Evolutionary conservation across 2,113 vertebrate genomes (phyloP).

Genomic region (Burhinus oedicnemus): DNA sequence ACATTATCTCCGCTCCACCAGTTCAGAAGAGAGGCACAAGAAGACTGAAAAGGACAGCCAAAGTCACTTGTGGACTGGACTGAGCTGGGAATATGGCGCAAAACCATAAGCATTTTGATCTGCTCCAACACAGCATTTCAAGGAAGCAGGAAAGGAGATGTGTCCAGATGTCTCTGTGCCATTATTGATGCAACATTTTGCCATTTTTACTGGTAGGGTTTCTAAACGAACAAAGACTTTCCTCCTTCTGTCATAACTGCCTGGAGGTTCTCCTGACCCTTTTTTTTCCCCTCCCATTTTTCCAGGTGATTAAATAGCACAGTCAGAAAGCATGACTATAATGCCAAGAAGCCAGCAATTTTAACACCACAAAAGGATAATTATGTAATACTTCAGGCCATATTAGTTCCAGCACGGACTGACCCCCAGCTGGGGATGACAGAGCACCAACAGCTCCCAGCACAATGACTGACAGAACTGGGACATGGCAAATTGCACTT

Average conservation of each 20-base stretch:
- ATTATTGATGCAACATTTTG: neutral
- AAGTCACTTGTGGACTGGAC: neutral
- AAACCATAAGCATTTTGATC: neutral
- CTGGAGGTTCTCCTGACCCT: neutral
- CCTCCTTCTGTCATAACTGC: neutral
- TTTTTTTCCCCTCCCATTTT: neutral
- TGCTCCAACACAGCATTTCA: neutral
- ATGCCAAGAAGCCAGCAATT: conserved; percentile 12
- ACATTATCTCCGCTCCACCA: neutral
- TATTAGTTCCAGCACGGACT: neutral
- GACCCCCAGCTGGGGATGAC: neutral
- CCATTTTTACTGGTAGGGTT: neutral
- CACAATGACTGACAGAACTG: conserved; percentile 56
- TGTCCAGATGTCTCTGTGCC: neutral
- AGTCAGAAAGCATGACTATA: neutral
- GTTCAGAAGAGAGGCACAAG: neutral
- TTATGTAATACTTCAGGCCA: neutral
- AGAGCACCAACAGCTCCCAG: conserved; percentile 8
- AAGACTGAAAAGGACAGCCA: neutral
- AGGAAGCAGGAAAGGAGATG: neutral
- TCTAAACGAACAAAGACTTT: neutral
- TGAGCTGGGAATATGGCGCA: neutral
- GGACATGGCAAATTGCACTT: conserved; percentile 37
- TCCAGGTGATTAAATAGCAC: conserved; percentile 12
- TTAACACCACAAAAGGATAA: conserved; percentile 12